These are phyloP conservation scores for Rhynchonycteris naso DNA, from an alignment of 2,797 vertebrate species.

Conservation along the genomic window DNA sequence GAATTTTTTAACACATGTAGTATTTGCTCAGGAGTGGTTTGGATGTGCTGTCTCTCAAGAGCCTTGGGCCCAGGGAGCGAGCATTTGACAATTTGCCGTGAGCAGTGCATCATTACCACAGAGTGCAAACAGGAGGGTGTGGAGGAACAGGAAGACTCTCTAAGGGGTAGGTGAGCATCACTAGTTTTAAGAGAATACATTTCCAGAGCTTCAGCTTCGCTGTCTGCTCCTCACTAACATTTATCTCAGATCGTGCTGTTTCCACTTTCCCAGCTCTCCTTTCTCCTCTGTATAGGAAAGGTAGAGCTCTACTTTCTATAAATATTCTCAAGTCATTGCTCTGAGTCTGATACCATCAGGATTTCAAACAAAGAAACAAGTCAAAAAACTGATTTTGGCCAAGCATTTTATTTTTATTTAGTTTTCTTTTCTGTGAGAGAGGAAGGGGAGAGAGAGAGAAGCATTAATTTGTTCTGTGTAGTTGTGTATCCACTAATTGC, in stretches of 20 bases:
- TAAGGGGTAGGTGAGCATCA: not conserved
- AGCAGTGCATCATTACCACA: not conserved
- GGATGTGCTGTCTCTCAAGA: not conserved
- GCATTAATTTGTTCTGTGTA: too few species aligned
- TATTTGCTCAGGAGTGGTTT: conserved; percentile 7
- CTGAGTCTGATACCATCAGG: not conserved
- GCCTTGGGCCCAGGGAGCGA: not conserved
- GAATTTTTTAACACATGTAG: conserved; percentile 13
- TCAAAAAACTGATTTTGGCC: not conserved
- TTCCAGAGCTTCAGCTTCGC: not conserved
- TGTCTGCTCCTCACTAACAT: not conserved
- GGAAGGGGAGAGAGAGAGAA: too few species aligned
- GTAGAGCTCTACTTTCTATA: not conserved
- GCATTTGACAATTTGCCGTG: not conserved
- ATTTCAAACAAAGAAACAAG: not conserved
- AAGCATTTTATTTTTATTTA: not conserved
- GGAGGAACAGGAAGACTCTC: not conserved
- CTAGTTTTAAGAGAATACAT: not conserved
- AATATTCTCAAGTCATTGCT: not conserved
- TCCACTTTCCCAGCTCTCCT: not conserved
- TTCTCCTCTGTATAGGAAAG: not conserved
- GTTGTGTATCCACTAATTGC: too few species aligned
- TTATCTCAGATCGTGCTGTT: not conserved
- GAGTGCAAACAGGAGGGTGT: not conserved
- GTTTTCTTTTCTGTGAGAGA: too few species aligned